Conservation (phyloP, 2,113 vertebrate species). For the Hemibagrus wyckioides region DNA sequence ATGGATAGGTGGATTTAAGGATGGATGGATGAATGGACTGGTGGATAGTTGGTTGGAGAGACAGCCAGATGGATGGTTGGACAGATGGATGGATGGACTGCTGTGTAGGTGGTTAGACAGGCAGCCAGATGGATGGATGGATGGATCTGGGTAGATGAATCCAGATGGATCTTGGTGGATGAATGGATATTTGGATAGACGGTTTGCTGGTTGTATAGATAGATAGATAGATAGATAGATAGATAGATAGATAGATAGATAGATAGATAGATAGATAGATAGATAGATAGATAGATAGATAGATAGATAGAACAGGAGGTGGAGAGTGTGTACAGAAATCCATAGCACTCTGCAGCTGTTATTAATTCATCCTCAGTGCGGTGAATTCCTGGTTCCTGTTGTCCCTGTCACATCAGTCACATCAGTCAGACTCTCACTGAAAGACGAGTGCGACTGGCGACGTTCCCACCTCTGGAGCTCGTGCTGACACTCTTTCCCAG, state of each 20-base stretch:
- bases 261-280: not conserved
- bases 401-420: conserved; percentile 6
- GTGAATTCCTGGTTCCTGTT: not conserved
- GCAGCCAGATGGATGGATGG: not conserved
- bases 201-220: no score
- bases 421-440: not conserved
- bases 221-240: not conserved
- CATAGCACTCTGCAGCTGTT: not conserved
- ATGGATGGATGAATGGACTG: not conserved
- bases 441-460: not conserved
- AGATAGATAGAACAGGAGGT: not conserved
- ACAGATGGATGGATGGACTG: not conserved
- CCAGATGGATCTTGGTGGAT: no score
- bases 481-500: not conserved
- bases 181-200: not conserved
- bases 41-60: not conserved
- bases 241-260: not conserved
- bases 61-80: not conserved
- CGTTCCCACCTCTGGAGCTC: conserved; percentile 1
- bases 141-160: not conserved
- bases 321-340: not conserved
- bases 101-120: not conserved
- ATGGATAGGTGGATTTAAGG: not conserved
- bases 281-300: not conserved
- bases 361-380: not conserved